phyloP scores from a whole-genome alignment of 1,140 invertebrate genomes.

The Bursaphelenchus mucronatus region DNA sequence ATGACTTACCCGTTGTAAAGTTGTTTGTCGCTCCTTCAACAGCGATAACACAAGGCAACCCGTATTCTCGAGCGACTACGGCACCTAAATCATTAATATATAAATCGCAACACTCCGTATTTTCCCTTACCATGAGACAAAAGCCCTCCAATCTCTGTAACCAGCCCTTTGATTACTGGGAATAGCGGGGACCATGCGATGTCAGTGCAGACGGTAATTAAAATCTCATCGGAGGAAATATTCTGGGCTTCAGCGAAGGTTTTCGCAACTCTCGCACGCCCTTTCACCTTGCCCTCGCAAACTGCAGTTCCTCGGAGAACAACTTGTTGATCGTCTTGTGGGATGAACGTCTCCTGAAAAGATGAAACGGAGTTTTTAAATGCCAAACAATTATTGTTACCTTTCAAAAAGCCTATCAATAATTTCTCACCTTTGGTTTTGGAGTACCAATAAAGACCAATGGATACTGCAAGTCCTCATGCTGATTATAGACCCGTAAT shows the following conservation, averaged over 20 bases:
- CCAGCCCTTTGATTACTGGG: constrained; percentile 71
- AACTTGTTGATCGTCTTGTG: constrained; percentile 1
- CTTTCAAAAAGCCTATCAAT: too few species aligned
- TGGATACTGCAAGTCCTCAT: constrained; percentile 22
- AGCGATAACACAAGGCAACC: constrained; percentile 76
- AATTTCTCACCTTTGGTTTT: not conserved
- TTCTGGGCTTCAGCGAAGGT: constrained; percentile 60
- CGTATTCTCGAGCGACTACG: constrained; percentile 68
- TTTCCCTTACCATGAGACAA: constrained; percentile 72
- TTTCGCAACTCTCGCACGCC: constrained; percentile 70
- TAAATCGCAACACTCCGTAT: constrained; percentile 6
- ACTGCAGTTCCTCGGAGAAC: constrained; percentile 70
- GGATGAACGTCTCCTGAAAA: not conserved
- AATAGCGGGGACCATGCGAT: constrained; percentile 83
- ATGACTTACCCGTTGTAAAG: constrained; percentile 68
- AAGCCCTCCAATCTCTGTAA: constrained; percentile 79
- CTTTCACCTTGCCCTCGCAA: constrained; percentile 69
- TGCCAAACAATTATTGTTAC: too few species aligned
- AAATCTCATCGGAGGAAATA: constrained; percentile 69
- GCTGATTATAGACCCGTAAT: constrained; percentile 19
- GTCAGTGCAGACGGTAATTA: constrained; percentile 75
- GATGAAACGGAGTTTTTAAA: not conserved
- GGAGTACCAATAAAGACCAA: constrained; percentile 17
- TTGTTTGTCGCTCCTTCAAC: constrained; percentile 69
- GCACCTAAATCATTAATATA: constrained; percentile 35